Percentiles rank a stretch among this genome's conserved stretches.
Conservation (phyloP, 1,140 invertebrate species). For the Octopus sinensis region DNA sequence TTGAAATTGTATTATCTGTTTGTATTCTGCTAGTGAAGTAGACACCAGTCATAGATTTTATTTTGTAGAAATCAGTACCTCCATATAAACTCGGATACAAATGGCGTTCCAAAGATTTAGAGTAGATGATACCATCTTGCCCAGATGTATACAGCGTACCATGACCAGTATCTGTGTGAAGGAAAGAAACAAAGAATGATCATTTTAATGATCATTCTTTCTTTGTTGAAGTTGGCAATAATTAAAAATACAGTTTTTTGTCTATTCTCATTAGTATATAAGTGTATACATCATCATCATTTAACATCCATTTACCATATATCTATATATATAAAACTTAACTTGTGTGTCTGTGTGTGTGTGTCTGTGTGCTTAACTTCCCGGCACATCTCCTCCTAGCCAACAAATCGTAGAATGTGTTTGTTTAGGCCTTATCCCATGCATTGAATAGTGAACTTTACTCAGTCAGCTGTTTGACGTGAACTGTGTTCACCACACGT, state of each 20-base stretch:
- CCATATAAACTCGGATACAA: slow-evolving; percentile 53
- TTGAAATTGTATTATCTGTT: slow-evolving; percentile 50
- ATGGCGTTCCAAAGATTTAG: slow-evolving; percentile 50
- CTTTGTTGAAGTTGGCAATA: neutral
- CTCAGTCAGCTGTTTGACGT: no score
- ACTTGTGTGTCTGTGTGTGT: no score
- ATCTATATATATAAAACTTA: no score
- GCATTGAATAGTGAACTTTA: no score
- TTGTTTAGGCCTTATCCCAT: no score
- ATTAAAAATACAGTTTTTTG: neutral
- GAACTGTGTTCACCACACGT: no score
- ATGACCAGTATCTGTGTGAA: slow-evolving; percentile 50
- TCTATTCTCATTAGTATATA: neutral
- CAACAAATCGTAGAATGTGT: no score
- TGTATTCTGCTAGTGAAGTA: slow-evolving; percentile 55
- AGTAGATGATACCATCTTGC: slow-evolving; percentile 49
- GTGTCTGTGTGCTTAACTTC: no score
- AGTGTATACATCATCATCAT: no score
- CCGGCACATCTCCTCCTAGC: no score
- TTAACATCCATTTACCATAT: no score
- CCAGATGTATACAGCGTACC: slow-evolving; percentile 55
- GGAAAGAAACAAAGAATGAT: neutral
- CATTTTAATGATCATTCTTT: no score
- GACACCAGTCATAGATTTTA: slow-evolving; percentile 52
- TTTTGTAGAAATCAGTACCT: slow-evolving; percentile 55